These are phyloP conservation scores for Temnothorax nylanderi DNA, from an alignment of 1,140 invertebrate genomes.

Conservation along the genomic window DNA sequence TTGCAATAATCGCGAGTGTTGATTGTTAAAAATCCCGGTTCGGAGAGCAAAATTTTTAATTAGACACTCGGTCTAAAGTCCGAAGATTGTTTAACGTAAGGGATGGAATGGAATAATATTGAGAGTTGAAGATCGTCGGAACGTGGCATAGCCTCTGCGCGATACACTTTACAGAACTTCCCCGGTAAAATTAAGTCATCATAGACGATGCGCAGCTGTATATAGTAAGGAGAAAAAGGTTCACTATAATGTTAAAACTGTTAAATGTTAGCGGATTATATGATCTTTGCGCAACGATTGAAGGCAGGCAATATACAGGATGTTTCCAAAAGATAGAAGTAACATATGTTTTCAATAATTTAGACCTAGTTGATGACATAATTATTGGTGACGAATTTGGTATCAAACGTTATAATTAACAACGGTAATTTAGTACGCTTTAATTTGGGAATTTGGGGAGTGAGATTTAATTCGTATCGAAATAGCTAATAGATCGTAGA, in stretches of 20 bases:
- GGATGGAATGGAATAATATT: constrained; percentile 8
- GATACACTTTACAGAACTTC: constrained; percentile 45
- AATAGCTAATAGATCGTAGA: constrained; percentile 22
- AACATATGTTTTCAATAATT: constrained; percentile 28
- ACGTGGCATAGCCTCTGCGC: constrained; percentile 1
- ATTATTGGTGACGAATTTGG: constrained; percentile 5
- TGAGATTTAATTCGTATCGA: background rate
- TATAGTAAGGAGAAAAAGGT: background rate
- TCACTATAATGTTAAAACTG: constrained; percentile 1
- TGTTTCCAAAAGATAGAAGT: background rate
- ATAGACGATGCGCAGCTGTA: constrained; percentile 28
- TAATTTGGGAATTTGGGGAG: background rate
- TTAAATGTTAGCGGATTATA: background rate
- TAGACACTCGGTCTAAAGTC: constrained; percentile 44
- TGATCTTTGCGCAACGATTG: constrained; percentile 11
- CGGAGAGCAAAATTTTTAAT: constrained; percentile 11
- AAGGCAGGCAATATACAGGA: background rate
- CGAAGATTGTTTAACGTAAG: background rate
- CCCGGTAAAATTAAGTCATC: constrained; percentile 26
- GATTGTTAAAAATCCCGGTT: background rate
- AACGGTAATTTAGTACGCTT: background rate
- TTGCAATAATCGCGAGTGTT: constrained; percentile 17
- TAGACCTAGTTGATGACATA: constrained; percentile 10
- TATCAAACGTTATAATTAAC: background rate
- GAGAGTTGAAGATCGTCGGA: background rate